phyloP scores from a whole-genome alignment of 2,113 vertebrate genomes.

The Elachura formosa region DNA sequence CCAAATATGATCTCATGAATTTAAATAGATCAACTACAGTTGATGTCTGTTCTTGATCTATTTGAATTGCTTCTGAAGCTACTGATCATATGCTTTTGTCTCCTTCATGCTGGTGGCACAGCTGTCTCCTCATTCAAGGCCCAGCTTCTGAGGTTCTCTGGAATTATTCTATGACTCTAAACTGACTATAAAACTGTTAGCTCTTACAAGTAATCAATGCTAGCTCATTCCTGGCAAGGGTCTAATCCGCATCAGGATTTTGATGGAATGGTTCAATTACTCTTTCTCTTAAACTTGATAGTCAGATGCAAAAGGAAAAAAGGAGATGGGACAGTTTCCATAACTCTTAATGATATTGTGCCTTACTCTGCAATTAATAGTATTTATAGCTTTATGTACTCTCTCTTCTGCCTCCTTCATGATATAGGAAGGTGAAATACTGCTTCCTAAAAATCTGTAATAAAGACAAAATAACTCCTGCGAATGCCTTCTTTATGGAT shows the following conservation, averaged over 20 bases:
- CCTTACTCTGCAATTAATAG: conserved; percentile 12
- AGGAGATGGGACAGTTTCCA: background rate
- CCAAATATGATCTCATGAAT: background rate
- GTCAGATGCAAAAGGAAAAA: background rate
- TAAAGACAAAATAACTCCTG: background rate
- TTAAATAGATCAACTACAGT: background rate
- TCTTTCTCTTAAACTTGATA: conserved; percentile 30
- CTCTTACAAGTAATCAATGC: conserved; percentile 8
- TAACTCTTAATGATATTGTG: background rate
- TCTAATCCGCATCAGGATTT: conserved; percentile 1
- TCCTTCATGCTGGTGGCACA: background rate
- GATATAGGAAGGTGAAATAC: background rate
- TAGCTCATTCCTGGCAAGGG: background rate
- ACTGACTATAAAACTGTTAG: background rate
- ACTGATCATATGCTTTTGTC: background rate
- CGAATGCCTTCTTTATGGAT: background rate
- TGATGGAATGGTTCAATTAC: conserved; percentile 18
- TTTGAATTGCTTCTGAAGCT: conserved; percentile 30
- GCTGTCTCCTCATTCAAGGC: background rate
- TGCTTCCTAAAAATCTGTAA: background rate
- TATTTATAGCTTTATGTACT: background rate
- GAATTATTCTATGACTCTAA: background rate
- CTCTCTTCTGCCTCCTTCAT: background rate
- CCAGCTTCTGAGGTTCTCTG: background rate
- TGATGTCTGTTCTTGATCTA: background rate